Evolutionary conservation across 1,140 invertebrate genomes (phyloP).

Genomic region (Dendrolimus kikuchii): DNA sequence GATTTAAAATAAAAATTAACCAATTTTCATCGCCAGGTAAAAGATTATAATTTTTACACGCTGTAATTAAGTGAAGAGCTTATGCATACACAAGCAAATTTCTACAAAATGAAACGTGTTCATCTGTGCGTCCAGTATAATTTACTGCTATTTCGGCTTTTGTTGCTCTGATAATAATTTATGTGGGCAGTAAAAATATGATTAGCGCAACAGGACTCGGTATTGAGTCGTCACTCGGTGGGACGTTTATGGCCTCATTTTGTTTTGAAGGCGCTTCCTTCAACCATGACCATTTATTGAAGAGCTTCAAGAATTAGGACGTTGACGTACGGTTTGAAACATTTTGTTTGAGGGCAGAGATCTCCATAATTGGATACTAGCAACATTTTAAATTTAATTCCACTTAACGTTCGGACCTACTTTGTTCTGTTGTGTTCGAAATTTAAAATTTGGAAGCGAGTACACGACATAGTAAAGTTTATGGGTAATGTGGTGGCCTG

Average conservation of each 20-base stretch:
- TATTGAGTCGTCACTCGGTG: conserved; percentile 48
- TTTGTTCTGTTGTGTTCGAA: conserved; percentile 37
- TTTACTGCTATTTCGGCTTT: conserved; percentile 16
- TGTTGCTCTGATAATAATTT: conserved; percentile 30
- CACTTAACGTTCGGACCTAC: conserved; percentile 11
- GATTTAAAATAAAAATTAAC: neutral
- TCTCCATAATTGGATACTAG: conserved; percentile 7
- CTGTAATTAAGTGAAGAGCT: conserved; percentile 3
- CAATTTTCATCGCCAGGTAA: conserved; percentile 4
- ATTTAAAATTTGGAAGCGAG: conserved; percentile 37
- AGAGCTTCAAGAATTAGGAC: conserved; percentile 1
- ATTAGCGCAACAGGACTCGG: conserved; percentile 32
- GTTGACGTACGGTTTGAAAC: too few relatives aligned
- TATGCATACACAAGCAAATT: conserved; percentile 10
- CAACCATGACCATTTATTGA: conserved; percentile 30
- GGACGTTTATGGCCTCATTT: conserved; percentile 54
- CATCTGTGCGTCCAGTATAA: conserved; percentile 25
- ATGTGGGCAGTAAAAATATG: conserved; percentile 53
- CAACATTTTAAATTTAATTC: conserved; percentile 10
- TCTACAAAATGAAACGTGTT: conserved; percentile 17
- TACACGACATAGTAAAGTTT: conserved; percentile 49
- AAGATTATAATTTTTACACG: conserved; percentile 6
- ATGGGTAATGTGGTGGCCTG: conserved; percentile 40
- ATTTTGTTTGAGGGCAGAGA: too few relatives aligned
- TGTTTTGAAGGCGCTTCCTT: conserved; percentile 47